Base-by-base conservation (phyloP, 2,113 vertebrate genomes). In the Albula goreensis region DNA sequence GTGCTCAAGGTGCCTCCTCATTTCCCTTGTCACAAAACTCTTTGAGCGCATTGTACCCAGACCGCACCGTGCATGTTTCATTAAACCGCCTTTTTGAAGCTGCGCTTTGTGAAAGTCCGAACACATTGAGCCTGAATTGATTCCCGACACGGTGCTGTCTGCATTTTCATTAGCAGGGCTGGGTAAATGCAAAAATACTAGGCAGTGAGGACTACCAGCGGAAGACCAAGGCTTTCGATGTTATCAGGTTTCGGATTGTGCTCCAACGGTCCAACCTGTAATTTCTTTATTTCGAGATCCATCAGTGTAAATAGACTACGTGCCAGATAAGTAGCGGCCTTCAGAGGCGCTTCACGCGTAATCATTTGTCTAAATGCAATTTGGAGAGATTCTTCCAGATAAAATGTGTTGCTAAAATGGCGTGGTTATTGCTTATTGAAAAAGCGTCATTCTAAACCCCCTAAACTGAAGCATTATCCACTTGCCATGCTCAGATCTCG, bases 371-470 rank as follows among this genome's bases (percentile, higher is more conserved):
- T 88, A 88, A 88, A 91, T 89, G 86, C 86, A 88, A 85, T 88
- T 89, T 87, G 81, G 78, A 78, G 80, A 79, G 88, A 90, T 89
- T 90, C 88, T 90, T 83, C 84, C 89, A 50, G 86, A 86, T 90
- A 90, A 88, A 31, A 90, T 87, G 90, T 91, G 89, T 86, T 85
- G 87, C 88, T 91, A 89, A 90, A 90, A 85, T 87, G 88, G 85
- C 86, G 88, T 90, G 89, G 83, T 87, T 89, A 92, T 92, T 91
- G 88, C 89, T 91, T 90, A 91, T 92, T 66, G 90, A 92, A 90
- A 90, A 92, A 88, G 85, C 83, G 87, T 90, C 89, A 88, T 88
- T 91, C 87, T 88, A 8, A 25, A 31, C 50, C 80, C 12, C 50
- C 80, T 4, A n/a, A 66, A 66, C 88, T 31, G 53, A 70, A 51